These are phyloP conservation scores for Chaetogeoica ovagalla DNA, from an alignment of 2,888 invertebrate genomes.

Conservation along the genomic window DNA sequence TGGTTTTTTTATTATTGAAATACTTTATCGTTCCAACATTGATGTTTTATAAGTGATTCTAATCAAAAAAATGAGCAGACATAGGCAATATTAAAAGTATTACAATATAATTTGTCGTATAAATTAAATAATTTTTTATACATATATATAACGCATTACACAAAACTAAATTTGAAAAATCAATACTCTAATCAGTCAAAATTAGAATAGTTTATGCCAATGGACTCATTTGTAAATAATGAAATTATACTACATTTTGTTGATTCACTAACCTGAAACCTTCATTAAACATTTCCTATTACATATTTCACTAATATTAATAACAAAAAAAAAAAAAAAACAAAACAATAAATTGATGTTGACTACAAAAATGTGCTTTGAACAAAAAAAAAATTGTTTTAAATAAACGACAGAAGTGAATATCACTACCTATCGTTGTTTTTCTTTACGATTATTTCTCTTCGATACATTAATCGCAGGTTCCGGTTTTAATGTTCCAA, in stretches of 20 bases:
- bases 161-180: constrained; percentile 27
- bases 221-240: background rate
- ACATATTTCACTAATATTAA: background rate
- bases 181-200: constrained; percentile 44
- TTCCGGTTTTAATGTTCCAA: constrained; percentile 31
- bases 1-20: background rate
- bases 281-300: background rate
- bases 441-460: constrained; percentile 42
- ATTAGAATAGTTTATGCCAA: constrained; percentile 16
- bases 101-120: background rate
- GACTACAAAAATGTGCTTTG: constrained; percentile 33
- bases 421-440: constrained; percentile 33
- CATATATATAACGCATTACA: background rate
- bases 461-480: constrained; percentile 21
- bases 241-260: background rate
- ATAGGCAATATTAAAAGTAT: constrained; percentile 17
- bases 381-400: constrained; percentile 8
- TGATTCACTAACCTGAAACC: constrained; percentile 20
- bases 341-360: background rate
- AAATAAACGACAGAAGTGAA: background rate
- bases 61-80: constrained; percentile 20
- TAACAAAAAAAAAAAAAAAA: background rate
- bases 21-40: background rate
- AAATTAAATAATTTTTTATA: background rate
- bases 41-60: background rate